Percentiles rank a stretch among this genome's conserved stretches.
Conservation (phyloP, 1,140 invertebrate genomes). For the Andricus grossulariae region DNA sequence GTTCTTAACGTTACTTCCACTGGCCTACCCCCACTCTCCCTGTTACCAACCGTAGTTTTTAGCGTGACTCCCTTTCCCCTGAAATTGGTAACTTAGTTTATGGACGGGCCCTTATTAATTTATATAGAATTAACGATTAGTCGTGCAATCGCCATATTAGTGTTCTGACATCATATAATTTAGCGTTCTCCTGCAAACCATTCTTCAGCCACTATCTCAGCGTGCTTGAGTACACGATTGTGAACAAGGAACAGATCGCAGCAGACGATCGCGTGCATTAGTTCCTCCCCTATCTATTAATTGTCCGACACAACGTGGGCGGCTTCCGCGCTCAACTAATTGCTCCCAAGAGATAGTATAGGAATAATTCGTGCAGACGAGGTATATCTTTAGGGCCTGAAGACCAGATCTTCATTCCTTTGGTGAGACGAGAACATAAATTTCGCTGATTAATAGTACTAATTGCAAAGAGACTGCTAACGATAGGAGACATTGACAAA, state of each 20-base stretch:
- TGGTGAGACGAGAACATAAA: neutral
- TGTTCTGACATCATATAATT: constrained; percentile 11
- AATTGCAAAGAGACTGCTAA: neutral
- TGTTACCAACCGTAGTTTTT: no score
- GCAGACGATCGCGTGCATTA: constrained; percentile 54
- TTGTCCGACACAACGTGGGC: constrained; percentile 64
- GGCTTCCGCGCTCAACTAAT: constrained; percentile 64
- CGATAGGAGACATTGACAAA: neutral
- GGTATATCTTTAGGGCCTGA: neutral
- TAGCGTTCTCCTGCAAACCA: constrained; percentile 31
- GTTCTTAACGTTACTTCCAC: no score
- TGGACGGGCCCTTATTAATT: neutral
- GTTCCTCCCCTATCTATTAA: constrained; percentile 62
- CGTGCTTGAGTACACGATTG: constrained; percentile 23
- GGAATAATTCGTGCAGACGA: constrained; percentile 57
- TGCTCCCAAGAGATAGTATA: constrained; percentile 55
- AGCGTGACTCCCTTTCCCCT: no score
- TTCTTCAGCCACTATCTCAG: constrained; percentile 46
- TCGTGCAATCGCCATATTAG: constrained; percentile 16
- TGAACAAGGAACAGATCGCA: neutral
- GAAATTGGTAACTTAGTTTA: no score
- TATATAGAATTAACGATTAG: constrained; percentile 2
- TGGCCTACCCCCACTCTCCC: no score
- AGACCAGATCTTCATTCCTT: constrained; percentile 15
- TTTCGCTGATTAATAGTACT: constrained; percentile 25